Conservation (phyloP, 2,888 invertebrate species). For the Metellina segmentata region DNA sequence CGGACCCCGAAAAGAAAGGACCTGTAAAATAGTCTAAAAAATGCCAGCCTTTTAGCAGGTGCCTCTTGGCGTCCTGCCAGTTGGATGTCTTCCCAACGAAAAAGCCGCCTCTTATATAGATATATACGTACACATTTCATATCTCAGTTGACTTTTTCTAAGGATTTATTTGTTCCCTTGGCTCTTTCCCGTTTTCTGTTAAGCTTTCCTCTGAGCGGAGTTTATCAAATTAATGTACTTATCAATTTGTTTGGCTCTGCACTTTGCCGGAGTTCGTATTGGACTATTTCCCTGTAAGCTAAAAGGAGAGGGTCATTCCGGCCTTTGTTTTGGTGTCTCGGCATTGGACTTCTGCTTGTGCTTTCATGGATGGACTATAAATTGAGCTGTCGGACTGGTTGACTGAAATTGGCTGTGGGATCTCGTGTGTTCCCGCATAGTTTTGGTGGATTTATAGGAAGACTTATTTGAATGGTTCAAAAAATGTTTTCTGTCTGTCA, state of each 20-base stretch:
- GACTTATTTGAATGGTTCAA: too few relatives aligned
- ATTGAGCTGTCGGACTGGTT: too few relatives aligned
- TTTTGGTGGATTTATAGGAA: too few relatives aligned
- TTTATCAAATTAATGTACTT: constrained; percentile 59
- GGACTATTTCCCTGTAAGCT: too few relatives aligned
- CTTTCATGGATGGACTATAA: too few relatives aligned
- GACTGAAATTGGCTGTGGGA: too few relatives aligned
- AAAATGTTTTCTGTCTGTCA: too few relatives aligned
- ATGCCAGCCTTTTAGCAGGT: constrained; percentile 55
- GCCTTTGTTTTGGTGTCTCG: too few relatives aligned
- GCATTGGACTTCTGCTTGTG: too few relatives aligned
- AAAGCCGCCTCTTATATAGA: constrained; percentile 7
- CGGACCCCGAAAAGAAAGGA: constrained; percentile 1
- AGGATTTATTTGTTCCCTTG: constrained; percentile 17
- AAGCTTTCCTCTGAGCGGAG: constrained; percentile 33
- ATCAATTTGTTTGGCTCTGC: constrained; percentile 36
- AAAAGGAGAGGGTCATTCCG: too few relatives aligned
- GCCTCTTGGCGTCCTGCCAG: constrained; percentile 50
- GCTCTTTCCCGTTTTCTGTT: constrained; percentile 19
- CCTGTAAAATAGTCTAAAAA: constrained; percentile 17
- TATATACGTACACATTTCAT: constrained; percentile 48
- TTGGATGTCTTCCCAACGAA: constrained; percentile 49
- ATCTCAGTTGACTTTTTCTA: constrained; percentile 41
- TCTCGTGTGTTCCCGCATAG: too few relatives aligned
- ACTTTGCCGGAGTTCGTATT: neutral